A percentile compares a stretch with the other conserved stretches of the same genome.
phyloP scores from a whole-genome alignment of 1,140 invertebrate species.

The Solen grandis region DNA sequence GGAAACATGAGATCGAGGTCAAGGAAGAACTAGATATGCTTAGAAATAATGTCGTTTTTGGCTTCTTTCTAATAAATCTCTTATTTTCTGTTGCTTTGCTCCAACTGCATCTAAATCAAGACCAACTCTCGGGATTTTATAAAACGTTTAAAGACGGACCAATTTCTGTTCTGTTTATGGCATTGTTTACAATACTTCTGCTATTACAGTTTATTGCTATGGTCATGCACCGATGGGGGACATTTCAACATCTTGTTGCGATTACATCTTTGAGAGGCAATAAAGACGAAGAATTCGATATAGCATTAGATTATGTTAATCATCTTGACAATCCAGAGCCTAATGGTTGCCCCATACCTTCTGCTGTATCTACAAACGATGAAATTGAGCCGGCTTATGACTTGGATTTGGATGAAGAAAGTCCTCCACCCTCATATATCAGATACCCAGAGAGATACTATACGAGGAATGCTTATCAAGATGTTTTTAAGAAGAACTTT shows the following conservation, averaged over 20 bases:
- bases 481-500: neutral
- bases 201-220: slow-evolving; percentile 81
- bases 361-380: neutral
- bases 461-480: neutral
- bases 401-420: no score
- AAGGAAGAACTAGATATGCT: slow-evolving; percentile 60
- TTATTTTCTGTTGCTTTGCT: slow-evolving; percentile 74
- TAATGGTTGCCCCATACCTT: neutral
- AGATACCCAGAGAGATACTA: no score
- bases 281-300: neutral
- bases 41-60: slow-evolving; percentile 71
- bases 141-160: slow-evolving; percentile 45
- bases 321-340: neutral
- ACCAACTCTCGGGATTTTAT: slow-evolving; percentile 39
- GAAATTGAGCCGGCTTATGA: neutral
- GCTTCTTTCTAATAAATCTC: slow-evolving; percentile 72
- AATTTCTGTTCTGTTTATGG: slow-evolving; percentile 68
- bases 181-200: slow-evolving; percentile 79
- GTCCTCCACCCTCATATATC: no score
- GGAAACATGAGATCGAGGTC: slow-evolving; percentile 77
- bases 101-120: slow-evolving; percentile 63
- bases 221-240: slow-evolving; percentile 90
- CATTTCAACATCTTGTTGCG: slow-evolving; percentile 97
- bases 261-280: slow-evolving; percentile 84
- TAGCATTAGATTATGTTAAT: neutral